Percentiles rank a stretch among this genome's conserved stretches.
phyloP scores from a whole-genome alignment of 2,113 vertebrate genomes.

The Platichthys flesus region DNA sequence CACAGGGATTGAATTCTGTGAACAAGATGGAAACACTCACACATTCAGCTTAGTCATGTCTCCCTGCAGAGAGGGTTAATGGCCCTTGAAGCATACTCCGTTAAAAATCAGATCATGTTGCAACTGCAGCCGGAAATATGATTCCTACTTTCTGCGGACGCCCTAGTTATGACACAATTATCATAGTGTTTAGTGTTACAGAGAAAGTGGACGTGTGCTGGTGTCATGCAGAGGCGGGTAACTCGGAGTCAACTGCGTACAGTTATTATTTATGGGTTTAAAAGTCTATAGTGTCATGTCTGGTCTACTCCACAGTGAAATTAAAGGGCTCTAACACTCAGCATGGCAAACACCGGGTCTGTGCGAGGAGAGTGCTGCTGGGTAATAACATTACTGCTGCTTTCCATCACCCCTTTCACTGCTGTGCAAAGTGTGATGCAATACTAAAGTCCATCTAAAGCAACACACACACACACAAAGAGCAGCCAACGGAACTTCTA shows the following conservation, averaged over 20 bases:
- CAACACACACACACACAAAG: slow-evolving; percentile 35
- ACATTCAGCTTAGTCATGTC: slow-evolving; percentile 1
- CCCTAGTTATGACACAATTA: slow-evolving; percentile 6
- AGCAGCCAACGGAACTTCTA: slow-evolving; percentile 34
- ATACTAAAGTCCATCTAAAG: slow-evolving; percentile 38
- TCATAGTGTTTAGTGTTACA: neutral
- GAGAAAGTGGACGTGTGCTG: slow-evolving; percentile 5
- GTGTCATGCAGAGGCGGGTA: neutral
- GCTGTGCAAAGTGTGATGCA: slow-evolving; percentile 54
- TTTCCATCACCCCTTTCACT: slow-evolving; percentile 31
- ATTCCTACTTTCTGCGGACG: slow-evolving; percentile 16
- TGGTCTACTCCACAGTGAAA: slow-evolving; percentile 37
- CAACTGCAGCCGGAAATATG: slow-evolving; percentile 14
- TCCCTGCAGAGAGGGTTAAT: slow-evolving; percentile 10
- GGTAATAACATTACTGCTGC: slow-evolving; percentile 65
- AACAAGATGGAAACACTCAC: slow-evolving; percentile 1
- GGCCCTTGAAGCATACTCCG: neutral
- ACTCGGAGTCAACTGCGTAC: neutral
- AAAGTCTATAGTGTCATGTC: slow-evolving; percentile 46
- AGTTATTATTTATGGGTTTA: slow-evolving; percentile 46
- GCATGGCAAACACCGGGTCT: neutral
- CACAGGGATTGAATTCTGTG: no score
- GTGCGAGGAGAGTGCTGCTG: slow-evolving; percentile 34
- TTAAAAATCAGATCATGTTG: slow-evolving; percentile 18
- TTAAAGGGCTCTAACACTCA: slow-evolving; percentile 26